Conservation (phyloP, 2,113 vertebrate genomes). For the Chlamydotis undulata region DNA sequence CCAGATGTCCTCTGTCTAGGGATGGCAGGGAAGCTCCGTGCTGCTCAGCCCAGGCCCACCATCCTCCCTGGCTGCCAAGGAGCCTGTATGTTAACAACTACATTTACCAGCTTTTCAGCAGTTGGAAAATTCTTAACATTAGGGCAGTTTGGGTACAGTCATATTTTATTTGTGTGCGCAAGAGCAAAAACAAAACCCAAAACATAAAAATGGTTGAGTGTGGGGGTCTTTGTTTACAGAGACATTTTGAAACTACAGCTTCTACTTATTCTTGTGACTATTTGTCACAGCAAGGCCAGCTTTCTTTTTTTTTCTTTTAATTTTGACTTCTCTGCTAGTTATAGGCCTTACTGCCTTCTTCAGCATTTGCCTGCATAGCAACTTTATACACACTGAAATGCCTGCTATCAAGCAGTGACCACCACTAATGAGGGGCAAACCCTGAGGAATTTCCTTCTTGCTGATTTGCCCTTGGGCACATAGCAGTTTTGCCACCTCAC, state of each 20-base stretch:
- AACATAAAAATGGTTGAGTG: background rate
- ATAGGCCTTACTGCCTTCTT: background rate
- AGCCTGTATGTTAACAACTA: background rate
- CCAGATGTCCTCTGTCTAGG: background rate
- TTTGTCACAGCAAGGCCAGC: background rate
- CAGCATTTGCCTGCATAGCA: background rate
- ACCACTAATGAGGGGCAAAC: background rate
- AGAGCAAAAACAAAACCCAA: background rate
- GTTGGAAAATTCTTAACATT: background rate
- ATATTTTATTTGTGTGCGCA: background rate
- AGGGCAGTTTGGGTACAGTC: background rate
- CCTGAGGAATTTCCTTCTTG: background rate
- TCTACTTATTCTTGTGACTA: background rate
- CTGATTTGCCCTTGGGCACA: rapidly evolving
- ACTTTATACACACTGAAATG: background rate
- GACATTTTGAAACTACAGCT: background rate
- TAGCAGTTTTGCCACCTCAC: background rate
- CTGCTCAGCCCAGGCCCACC: background rate
- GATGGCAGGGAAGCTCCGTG: background rate
- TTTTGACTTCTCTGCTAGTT: background rate
- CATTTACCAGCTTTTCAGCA: background rate
- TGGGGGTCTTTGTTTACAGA: background rate
- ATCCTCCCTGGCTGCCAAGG: background rate
- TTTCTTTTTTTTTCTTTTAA: background rate
- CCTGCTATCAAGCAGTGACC: background rate